Percentiles rank a stretch among this genome's conserved stretches.
Evolutionary conservation across 2,888 invertebrate genomes (phyloP).

Genomic region (Microplitis manilae): DNA sequence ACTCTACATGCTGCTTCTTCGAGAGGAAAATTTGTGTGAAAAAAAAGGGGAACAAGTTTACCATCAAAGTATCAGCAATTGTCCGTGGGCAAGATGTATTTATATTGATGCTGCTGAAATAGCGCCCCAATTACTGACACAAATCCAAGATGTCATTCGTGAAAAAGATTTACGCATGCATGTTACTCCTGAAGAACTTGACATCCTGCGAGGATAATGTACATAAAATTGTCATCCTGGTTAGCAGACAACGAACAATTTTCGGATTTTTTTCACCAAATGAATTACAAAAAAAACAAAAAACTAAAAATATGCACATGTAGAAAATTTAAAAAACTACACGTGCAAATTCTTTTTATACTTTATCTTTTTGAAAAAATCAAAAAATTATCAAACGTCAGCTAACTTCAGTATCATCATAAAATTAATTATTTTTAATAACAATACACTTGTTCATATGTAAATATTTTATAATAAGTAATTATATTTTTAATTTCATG

Average conservation of each 20-base stretch:
- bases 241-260: no score
- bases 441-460: conserved; percentile 1
- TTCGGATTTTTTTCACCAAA: no score
- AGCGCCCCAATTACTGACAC: conserved; percentile 74
- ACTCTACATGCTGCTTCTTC: conserved; percentile 76
- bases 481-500: not conserved
- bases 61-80: conserved; percentile 63
- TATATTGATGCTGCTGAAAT: conserved; percentile 79
- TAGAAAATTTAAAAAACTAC: no score
- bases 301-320: no score
- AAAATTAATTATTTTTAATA: not conserved
- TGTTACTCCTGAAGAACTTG: conserved; percentile 83
- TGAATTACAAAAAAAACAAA: no score
- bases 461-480: conserved; percentile 4
- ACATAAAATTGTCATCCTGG: no score
- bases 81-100: conserved; percentile 71
- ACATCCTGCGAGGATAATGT: conserved; percentile 75
- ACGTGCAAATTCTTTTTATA: no score
- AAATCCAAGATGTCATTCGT: conserved; percentile 82
- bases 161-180: conserved; percentile 84
- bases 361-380: no score
- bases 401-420: no score
- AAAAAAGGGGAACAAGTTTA: conserved; percentile 67
- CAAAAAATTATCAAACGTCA: no score
- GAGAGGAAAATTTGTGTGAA: conserved; percentile 66